phyloP scores from a whole-genome alignment of 2,888 invertebrate genomes.

The Archips crataeganus region DNA sequence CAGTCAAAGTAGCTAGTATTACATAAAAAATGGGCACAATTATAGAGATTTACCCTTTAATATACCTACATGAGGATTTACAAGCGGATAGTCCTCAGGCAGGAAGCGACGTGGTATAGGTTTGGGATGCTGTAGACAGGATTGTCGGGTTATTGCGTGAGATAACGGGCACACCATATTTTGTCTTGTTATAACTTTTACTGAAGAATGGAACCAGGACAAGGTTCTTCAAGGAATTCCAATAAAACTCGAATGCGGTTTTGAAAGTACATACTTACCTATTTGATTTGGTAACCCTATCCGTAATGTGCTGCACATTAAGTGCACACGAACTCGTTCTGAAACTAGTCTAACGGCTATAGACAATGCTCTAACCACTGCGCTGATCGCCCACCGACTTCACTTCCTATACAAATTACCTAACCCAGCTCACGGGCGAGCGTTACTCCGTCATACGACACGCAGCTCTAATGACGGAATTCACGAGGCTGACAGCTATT shows the following conservation, averaged over 20 bases:
- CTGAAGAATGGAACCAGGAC: background rate
- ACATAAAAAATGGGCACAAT: no score
- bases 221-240: background rate
- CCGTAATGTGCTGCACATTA: slow-evolving; percentile 31
- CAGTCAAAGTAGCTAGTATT: no score
- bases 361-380: slow-evolving; percentile 49
- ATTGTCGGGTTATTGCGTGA: no score
- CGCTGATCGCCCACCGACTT: slow-evolving; percentile 51
- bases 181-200: no score
- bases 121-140: no score
- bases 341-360: slow-evolving; percentile 59
- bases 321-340: slow-evolving; percentile 58
- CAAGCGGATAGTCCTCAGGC: no score
- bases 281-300: slow-evolving; percentile 41
- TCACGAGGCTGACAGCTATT: slow-evolving; percentile 38
- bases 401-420: slow-evolving; percentile 47
- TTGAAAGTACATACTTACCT: slow-evolving; percentile 8
- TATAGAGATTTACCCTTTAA: no score
- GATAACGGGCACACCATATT: no score
- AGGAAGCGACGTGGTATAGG: no score
- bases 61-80: no score
- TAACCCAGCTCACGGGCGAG: slow-evolving; percentile 32
- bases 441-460: slow-evolving; percentile 12
- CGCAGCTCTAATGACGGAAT: slow-evolving; percentile 29
- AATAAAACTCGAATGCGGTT: slow-evolving; percentile 9